These are phyloP conservation scores for Neolamprologus modestus DNA, from an alignment of 2,113 vertebrate genomes.

Conservation along the genomic window DNA sequence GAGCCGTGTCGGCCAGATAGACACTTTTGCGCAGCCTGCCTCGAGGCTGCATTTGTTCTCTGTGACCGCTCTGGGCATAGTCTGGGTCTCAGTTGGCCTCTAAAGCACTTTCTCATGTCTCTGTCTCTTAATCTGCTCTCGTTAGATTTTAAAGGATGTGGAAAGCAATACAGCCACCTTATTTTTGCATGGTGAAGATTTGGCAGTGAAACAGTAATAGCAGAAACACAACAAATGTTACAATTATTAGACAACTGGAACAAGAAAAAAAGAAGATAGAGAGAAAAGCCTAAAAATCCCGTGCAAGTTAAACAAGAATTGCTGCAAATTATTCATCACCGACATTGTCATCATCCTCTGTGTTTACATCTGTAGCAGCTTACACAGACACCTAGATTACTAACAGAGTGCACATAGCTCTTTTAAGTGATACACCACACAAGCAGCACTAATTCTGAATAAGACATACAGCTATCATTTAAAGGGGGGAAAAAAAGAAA, in stretches of 20 bases:
- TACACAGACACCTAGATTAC: background rate
- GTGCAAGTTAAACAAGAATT: background rate
- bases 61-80: constrained; percentile 24
- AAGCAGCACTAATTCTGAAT: constrained; percentile 31
- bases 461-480: constrained; percentile 12
- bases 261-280: background rate
- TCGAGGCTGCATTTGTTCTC: constrained; percentile 52
- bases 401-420: background rate
- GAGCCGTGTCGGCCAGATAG: constrained; percentile 20
- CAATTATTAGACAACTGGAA: background rate
- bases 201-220: background rate
- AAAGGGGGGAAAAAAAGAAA: accelerated
- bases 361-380: background rate
- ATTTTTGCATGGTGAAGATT: background rate
- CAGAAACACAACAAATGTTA: background rate
- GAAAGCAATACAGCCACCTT: background rate
- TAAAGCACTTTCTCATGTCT: constrained; percentile 40
- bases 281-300: background rate
- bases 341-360: background rate
- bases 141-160: constrained; percentile 28
- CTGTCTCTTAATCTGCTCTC: constrained; percentile 26
- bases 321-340: background rate
- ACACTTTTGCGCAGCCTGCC: constrained; percentile 34
- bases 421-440: background rate
- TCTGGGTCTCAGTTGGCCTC: constrained; percentile 34